Conservation (phyloP, 2,113 vertebrate species). For the Austrofundulus limnaeus region DNA sequence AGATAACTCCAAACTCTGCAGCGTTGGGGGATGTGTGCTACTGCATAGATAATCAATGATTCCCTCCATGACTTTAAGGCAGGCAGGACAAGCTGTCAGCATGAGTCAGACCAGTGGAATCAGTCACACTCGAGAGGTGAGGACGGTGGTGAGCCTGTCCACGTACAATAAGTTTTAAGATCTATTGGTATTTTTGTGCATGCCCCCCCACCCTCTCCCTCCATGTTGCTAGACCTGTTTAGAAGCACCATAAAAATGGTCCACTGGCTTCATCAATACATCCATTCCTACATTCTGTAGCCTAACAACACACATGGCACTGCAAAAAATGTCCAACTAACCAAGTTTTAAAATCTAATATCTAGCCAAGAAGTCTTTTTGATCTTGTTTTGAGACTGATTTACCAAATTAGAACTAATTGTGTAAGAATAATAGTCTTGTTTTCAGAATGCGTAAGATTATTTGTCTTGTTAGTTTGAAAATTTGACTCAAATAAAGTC, state of each 20-base stretch:
- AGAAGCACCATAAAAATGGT: slow-evolving; percentile 27
- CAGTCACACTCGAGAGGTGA: slow-evolving; percentile 52
- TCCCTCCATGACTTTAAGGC: slow-evolving; percentile 34
- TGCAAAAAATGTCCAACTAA: no score
- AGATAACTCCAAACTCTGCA: slow-evolving; percentile 34
- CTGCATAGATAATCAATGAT: slow-evolving; percentile 58
- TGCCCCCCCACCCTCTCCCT: slow-evolving; percentile 3
- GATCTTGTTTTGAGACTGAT: no score
- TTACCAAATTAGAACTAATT: no score
- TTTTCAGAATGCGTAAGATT: no score
- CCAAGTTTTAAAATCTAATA: no score
- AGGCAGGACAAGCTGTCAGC: slow-evolving; percentile 26
- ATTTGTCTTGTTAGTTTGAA: no score
- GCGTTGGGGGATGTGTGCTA: slow-evolving; percentile 33
- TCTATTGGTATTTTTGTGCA: slow-evolving; percentile 40
- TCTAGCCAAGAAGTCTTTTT: no score
- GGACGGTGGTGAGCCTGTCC: slow-evolving; percentile 20
- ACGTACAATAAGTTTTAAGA: slow-evolving; percentile 25
- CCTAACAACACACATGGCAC: no score
- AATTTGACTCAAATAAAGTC: no score
- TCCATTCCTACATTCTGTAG: neutral
- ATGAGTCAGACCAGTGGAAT: slow-evolving; percentile 50
- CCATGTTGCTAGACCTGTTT: slow-evolving; percentile 6
- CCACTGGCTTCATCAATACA: slow-evolving; percentile 25
- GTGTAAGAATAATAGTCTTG: no score